Evolutionary conservation across 2,113 vertebrate species (phyloP).

Genomic region (Tetrao urogallus): DNA sequence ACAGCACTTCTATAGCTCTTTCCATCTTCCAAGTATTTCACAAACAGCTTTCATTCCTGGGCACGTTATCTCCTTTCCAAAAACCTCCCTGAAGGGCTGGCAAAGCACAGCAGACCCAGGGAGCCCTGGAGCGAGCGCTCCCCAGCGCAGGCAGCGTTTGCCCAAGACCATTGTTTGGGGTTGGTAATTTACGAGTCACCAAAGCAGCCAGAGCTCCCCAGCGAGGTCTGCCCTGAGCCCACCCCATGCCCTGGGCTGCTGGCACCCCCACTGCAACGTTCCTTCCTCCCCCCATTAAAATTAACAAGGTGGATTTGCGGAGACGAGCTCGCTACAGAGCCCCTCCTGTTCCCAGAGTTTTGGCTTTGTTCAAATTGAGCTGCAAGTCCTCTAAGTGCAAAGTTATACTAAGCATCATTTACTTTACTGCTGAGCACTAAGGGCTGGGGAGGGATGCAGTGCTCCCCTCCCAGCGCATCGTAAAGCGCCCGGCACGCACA

Average conservation of each 20-base stretch:
- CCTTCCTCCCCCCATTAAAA: conserved; percentile 62
- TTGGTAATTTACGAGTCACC: conserved; percentile 5
- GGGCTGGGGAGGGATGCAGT: conserved; percentile 30
- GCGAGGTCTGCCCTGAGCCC: not conserved
- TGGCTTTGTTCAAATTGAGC: conserved; percentile 65
- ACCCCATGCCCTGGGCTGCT: conserved; percentile 12
- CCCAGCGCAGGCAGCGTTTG: not conserved
- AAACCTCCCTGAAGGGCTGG: conserved; percentile 22
- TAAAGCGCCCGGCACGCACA: not conserved
- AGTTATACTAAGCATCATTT: conserved; percentile 72
- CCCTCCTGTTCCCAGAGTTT: conserved; percentile 56
- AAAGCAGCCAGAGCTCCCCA: not conserved
- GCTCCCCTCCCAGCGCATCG: not conserved
- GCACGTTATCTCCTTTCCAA: conserved; percentile 14
- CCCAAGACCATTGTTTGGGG: conserved; percentile 43
- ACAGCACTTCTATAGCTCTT: conserved; percentile 48
- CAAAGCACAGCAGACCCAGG: not conserved
- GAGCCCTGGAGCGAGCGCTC: not conserved
- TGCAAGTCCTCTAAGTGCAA: conserved; percentile 50
- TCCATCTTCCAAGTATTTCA: conserved; percentile 44
- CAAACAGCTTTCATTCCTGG: conserved; percentile 46
- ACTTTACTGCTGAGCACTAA: conserved; percentile 66
- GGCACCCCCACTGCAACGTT: conserved; percentile 17
- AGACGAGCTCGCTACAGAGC: not conserved
- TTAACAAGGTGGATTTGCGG: conserved; percentile 70